These are phyloP conservation scores for Seira ritae DNA, from an alignment of 2,888 invertebrate genomes.

Conservation along the genomic window DNA sequence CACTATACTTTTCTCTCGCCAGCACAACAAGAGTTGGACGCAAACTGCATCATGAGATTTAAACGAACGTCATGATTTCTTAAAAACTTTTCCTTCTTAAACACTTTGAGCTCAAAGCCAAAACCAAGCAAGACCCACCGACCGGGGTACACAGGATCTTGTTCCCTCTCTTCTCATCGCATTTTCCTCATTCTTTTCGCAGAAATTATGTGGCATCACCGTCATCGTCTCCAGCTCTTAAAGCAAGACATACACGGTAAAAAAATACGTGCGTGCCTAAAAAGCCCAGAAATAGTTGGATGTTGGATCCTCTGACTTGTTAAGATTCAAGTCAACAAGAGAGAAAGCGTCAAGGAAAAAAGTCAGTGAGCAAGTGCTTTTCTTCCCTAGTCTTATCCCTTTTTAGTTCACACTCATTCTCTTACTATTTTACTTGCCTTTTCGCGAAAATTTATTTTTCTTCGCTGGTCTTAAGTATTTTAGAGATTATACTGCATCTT, in stretches of 20 bases:
- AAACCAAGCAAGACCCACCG: no score
- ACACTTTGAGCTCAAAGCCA: not conserved
- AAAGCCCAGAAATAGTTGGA: conserved; percentile 8
- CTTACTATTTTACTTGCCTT: not conserved
- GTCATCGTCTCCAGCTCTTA: conserved; percentile 37
- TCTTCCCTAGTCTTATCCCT: not conserved
- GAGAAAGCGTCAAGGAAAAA: conserved; percentile 45
- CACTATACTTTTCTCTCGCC: not conserved
- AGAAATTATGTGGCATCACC: conserved; percentile 48
- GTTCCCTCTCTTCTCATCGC: conserved; percentile 16
- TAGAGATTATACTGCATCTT: not conserved
- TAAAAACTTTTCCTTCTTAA: not conserved
- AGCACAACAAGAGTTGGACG: conserved; percentile 29
- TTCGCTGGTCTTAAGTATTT: not conserved
- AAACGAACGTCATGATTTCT: conserved; percentile 10
- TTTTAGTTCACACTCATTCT: not conserved
- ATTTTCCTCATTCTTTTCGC: conserved; percentile 23
- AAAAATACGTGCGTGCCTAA: not conserved
- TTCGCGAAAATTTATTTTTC: not conserved
- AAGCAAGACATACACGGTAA: conserved; percentile 19
- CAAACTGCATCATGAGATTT: conserved; percentile 55
- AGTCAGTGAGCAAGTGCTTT: conserved; percentile 29
- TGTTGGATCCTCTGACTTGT: conserved; percentile 46
- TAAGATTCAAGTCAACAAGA: conserved; percentile 60
- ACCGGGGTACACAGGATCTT: no score